Evolutionary conservation across 2,113 vertebrate genomes (phyloP).

Genomic region (Ophiodon elongatus): DNA sequence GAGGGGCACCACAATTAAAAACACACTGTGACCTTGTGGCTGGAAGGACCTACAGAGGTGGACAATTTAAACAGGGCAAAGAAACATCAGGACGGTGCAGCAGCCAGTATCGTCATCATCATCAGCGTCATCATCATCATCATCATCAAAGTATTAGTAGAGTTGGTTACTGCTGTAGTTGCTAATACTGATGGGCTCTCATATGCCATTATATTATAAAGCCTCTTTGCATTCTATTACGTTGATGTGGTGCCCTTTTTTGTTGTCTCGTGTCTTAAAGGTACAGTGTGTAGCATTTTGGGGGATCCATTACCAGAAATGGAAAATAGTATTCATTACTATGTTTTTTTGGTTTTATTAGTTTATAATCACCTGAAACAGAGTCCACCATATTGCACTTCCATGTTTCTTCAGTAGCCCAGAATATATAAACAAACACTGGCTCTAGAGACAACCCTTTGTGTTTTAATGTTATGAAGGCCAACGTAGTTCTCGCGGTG

Average conservation of each 20-base stretch:
- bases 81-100: conserved; percentile 8
- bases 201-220: background rate
- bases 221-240: background rate
- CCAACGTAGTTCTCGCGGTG: background rate
- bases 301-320: background rate
- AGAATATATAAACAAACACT: background rate
- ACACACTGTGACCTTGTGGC: conserved; percentile 91
- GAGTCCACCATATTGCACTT: background rate
- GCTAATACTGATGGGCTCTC: background rate
- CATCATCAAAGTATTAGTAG: background rate
- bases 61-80: conserved; percentile 42
- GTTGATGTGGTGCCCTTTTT: background rate
- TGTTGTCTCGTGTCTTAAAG: background rate
- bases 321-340: background rate
- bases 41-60: conserved; percentile 78
- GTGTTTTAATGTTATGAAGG: background rate
- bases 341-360: background rate
- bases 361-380: too few relatives aligned
- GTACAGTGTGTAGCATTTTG: background rate
- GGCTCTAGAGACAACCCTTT: background rate
- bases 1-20: conserved; percentile 92
- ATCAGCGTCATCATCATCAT: background rate
- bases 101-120: background rate
- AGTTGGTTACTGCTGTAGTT: background rate
- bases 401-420: background rate